A percentile compares a stretch with the other conserved stretches of the same genome.
These are phyloP conservation scores for Steinernema scapterisci DNA, from an alignment of 2,888 invertebrate species.

Conservation along the genomic window DNA sequence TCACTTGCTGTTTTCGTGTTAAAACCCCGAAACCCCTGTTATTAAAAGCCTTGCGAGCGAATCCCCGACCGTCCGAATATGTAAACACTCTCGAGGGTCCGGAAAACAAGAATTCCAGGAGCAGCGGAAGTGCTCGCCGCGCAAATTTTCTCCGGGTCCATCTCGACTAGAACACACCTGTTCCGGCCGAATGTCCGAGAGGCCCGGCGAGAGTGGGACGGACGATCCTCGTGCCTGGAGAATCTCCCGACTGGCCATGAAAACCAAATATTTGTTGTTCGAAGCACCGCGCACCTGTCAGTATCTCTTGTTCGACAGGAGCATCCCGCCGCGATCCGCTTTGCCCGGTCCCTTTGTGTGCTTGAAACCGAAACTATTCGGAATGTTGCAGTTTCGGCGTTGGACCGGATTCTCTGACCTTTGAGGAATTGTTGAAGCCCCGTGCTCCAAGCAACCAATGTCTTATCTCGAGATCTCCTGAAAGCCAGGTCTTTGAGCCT, in stretches of 20 bases:
- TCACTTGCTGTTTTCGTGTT: neutral
- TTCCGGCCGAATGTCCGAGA: neutral
- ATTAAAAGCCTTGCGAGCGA: too few species aligned
- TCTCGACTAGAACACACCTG: neutral
- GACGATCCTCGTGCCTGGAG: too few species aligned
- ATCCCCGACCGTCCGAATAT: neutral
- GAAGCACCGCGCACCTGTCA: conserved; percentile 13
- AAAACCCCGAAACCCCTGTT: too few species aligned
- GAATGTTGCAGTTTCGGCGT: neutral
- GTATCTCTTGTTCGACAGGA: conserved; percentile 26
- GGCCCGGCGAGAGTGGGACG: neutral
- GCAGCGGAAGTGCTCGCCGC: neutral
- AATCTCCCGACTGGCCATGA: neutral
- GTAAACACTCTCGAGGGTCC: conserved; percentile 5
- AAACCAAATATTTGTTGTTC: conserved; percentile 20
- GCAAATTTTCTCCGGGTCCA: neutral
- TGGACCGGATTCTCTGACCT: too few species aligned
- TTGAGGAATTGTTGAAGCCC: too few species aligned
- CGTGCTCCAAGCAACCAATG: too few species aligned
- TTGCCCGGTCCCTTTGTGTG: neutral
- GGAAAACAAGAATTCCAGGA: neutral
- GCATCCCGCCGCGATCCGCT: neutral
- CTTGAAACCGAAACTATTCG: conserved; percentile 6
- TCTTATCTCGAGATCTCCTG: too few species aligned
- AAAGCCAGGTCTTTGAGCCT: too few species aligned